Conservation (phyloP, 2,888 invertebrate genomes). For the Tetramorium bicarinatum region DNA sequence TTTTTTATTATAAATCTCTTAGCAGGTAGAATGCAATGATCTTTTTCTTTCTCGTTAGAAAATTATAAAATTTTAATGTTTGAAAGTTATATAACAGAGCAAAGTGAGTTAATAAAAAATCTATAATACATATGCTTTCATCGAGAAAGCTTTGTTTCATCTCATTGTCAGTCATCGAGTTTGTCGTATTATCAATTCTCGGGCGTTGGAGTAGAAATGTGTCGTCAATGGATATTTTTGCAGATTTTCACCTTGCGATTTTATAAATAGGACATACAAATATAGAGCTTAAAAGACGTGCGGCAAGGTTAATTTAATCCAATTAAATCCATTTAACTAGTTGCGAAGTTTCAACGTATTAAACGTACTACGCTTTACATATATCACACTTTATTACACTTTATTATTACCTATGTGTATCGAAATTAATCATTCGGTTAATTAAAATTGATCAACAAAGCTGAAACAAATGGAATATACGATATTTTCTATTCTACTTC, state of each 20-base stretch:
- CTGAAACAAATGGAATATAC: neutral
- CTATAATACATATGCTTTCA: conserved; percentile 18
- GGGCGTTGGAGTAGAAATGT: conserved; percentile 36
- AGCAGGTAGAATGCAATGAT: neutral
- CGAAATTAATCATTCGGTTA: neutral
- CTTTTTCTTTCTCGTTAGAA: neutral
- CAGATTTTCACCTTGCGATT: conserved; percentile 31
- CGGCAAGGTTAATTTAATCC: conserved; percentile 40
- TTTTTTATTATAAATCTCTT: conserved; percentile 26
- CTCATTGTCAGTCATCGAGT: neutral
- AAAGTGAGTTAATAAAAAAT: conserved; percentile 4
- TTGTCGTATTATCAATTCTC: conserved; percentile 5
- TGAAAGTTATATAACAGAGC: neutral
- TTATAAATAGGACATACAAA: conserved; percentile 41
- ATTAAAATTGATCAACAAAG: neutral
- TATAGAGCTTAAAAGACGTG: conserved; percentile 1
- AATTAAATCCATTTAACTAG: conserved; percentile 15
- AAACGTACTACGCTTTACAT: neutral
- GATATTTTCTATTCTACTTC: neutral
- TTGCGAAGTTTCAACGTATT: neutral
- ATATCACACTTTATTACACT: neutral
- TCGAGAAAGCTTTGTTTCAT: conserved; percentile 19
- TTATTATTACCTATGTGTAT: neutral
- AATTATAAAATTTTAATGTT: neutral
- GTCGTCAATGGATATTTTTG: conserved; percentile 26